Evolutionary conservation across 2,888 invertebrate species (phyloP), one percentile per base, ranked within the genome.

Genomic region (Argyra leucocephala): DNA sequence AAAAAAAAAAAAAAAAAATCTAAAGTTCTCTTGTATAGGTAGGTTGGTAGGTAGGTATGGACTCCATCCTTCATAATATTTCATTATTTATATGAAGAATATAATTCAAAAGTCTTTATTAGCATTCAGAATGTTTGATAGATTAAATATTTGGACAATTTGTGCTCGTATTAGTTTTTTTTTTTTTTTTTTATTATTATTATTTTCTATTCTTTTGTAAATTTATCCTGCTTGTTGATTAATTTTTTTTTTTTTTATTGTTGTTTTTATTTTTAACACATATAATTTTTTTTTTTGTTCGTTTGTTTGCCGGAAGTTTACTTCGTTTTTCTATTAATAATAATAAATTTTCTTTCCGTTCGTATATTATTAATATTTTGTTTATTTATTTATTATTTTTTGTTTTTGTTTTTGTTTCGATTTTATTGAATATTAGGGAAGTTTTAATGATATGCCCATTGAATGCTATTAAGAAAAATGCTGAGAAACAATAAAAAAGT

Each of bases 361-460:
- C 18, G 15, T 2, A 18, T 48, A 48, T 48, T 48, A 48, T 48
- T 48, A 48, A 48, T 48, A 48, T 48, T 37, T 10, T n/a, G n/a
- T n/a, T n/a, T n/a, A n/a, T n/a, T 18, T 48, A 48, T 48, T n/a
- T 48, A n/a, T 48, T 48, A 48, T 48, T 48, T 48, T 31, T n/a
- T n/a, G n/a, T n/a, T n/a, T 10, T 31, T 31, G 31, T 10, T 31
- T 31, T 37, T n/a, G 9, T 18, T n/a, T 2, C 1, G 48, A n/a
- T 48, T 48, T 48, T 48, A 48, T 48, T 48, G 48, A 48, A 48
- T 48, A 48, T 48, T 48, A 48, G 12, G 48, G 18, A 48, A 48
- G 48, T 48, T 48, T 48, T 48, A 48, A 48, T 48, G 18, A 48
- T 48, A 48, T 48, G 48, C 48, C 48, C 18, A 48, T 48, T 48